phyloP scores from a whole-genome alignment of 2,113 vertebrate species.

The Hippocampus mohnikei region DNA sequence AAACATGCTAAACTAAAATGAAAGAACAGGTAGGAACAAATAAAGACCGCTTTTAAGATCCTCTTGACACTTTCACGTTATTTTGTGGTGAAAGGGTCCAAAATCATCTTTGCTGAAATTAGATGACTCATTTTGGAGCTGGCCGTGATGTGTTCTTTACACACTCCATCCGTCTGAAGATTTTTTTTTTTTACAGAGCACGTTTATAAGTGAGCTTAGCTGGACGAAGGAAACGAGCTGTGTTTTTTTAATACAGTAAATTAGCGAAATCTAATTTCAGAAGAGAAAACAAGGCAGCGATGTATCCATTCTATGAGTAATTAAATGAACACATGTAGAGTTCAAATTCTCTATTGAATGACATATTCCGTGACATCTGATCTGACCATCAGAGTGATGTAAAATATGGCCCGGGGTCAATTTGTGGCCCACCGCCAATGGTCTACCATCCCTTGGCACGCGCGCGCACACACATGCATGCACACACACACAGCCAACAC shows the following conservation, averaged over 20 bases:
- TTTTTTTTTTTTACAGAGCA: background rate
- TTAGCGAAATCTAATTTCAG: background rate
- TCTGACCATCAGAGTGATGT: background rate
- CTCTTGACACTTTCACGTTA: constrained; percentile 23
- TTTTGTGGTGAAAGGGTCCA: constrained; percentile 35
- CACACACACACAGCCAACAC: no score
- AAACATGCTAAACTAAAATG: background rate
- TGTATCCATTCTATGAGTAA: background rate
- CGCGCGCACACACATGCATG: no score
- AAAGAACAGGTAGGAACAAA: background rate
- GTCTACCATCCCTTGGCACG: no score
- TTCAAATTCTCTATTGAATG: background rate
- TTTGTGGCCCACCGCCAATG: no score
- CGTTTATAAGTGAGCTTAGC: background rate
- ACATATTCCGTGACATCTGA: background rate
- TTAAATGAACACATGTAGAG: background rate
- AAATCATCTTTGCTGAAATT: constrained; percentile 22
- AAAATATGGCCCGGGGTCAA: no score
- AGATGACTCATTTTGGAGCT: constrained; percentile 43
- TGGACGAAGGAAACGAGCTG: background rate
- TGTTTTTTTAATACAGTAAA: background rate
- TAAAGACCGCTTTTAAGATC: constrained; percentile 9
- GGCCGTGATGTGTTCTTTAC: constrained; percentile 59
- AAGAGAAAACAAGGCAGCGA: background rate
- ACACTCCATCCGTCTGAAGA: constrained; percentile 26